Evolutionary conservation across 2,113 vertebrate species (phyloP).

Genomic region (Chionomys nivalis): DNA sequence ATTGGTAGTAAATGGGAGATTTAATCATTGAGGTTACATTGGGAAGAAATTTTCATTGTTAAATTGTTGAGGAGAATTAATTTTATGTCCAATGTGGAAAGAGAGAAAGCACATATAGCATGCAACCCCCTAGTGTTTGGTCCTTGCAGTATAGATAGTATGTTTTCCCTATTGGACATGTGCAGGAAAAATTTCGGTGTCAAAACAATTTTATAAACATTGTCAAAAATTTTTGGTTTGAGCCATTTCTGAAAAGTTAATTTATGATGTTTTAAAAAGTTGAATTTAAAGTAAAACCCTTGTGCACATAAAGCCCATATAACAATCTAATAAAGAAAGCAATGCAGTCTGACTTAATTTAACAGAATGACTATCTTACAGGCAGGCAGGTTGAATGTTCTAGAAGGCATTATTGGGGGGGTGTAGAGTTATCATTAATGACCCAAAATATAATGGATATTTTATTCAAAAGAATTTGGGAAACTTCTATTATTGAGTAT

Average conservation of each 20-base stretch:
- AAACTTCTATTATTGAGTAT: slow-evolving; percentile 33
- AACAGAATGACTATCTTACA: slow-evolving; percentile 60
- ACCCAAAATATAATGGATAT: slow-evolving; percentile 51
- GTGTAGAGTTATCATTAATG: slow-evolving; percentile 60
- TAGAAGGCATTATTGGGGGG: slow-evolving; percentile 26
- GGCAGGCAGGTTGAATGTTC: slow-evolving; percentile 51
- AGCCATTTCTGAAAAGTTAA: slow-evolving; percentile 62
- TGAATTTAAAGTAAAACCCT: slow-evolving; percentile 68
- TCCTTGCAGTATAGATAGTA: not conserved
- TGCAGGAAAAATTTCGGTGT: slow-evolving; percentile 44
- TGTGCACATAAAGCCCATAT: slow-evolving; percentile 55
- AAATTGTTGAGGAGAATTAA: not conserved
- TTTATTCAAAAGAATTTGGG: slow-evolving; percentile 56
- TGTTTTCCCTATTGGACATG: not conserved
- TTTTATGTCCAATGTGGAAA: not conserved
- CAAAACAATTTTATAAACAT: slow-evolving; percentile 33
- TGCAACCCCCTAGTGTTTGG: not conserved
- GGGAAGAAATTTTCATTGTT: not conserved
- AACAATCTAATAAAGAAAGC: slow-evolving; percentile 66
- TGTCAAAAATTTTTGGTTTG: slow-evolving; percentile 38
- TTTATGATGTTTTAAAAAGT: slow-evolving; percentile 52
- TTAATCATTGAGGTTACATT: not conserved
- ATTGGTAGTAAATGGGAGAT: not conserved
- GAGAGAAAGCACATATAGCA: not conserved
- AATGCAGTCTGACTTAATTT: slow-evolving; percentile 57